A percentile compares a stretch with the other conserved stretches of the same genome.
Conservation (phyloP, 2,797 vertebrate genomes). For the Hybognathus amarus region DNA sequence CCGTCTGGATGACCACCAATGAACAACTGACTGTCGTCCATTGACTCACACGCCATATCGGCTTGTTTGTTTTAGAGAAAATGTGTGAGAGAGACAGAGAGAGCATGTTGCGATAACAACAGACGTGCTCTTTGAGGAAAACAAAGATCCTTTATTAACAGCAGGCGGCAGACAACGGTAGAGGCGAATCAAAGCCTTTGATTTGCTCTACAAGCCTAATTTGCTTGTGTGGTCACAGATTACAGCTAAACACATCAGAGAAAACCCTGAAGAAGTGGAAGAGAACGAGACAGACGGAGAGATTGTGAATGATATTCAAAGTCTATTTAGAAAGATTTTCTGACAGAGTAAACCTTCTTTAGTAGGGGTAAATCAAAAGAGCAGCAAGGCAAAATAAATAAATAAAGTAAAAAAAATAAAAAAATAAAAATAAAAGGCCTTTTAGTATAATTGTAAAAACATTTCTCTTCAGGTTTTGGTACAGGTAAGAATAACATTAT, state of each 20-base stretch:
- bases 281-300: neutral
- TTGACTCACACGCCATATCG: neutral
- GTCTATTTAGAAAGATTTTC: neutral
- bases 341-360: neutral
- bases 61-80: neutral
- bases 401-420: too few relatives aligned
- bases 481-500: too few relatives aligned
- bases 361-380: neutral
- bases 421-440: neutral
- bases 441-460: neutral
- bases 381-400: neutral
- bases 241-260: conserved; percentile 13
- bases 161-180: conserved; percentile 1
- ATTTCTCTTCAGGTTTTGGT: neutral
- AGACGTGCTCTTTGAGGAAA: conserved; percentile 39
- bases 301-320: neutral
- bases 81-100: conserved; percentile 27
- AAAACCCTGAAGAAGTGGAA: conserved; percentile 14
- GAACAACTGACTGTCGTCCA: conserved; percentile 27
- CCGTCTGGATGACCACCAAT: conserved; percentile 48
- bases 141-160: conserved; percentile 47
- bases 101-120: conserved; percentile 26
- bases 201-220: conserved; percentile 26
- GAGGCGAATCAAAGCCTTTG: conserved; percentile 32
- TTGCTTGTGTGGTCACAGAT: conserved; percentile 20